A percentile compares a stretch with the other conserved stretches of the same genome.
Conservation (phyloP, 1,140 invertebrate genomes). For the Hydropsyche tenuis region DNA sequence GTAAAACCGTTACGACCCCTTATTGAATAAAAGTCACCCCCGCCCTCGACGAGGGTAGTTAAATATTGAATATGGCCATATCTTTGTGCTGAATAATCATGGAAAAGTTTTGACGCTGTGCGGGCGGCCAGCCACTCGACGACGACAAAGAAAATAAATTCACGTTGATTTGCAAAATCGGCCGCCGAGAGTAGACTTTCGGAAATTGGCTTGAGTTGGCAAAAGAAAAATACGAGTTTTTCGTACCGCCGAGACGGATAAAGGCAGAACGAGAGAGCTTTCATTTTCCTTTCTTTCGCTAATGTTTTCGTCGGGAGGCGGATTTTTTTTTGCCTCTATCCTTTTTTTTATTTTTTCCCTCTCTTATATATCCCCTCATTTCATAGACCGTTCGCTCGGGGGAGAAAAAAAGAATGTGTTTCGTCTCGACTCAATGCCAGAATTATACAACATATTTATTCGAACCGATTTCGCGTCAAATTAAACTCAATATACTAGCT, state of each 20-base stretch:
- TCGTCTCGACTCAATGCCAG: conserved; percentile 27
- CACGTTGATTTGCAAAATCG: conserved; percentile 50
- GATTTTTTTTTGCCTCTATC: conserved; percentile 30
- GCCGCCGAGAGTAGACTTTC: conserved; percentile 45
- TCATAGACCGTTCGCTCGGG: conserved; percentile 20
- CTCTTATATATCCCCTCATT: conserved; percentile 11
- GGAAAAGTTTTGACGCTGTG: conserved; percentile 41
- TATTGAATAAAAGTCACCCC: conserved; percentile 21
- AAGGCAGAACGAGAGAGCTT: conserved; percentile 32
- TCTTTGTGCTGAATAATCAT: conserved; percentile 46
- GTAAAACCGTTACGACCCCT: conserved; percentile 17
- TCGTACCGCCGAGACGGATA: conserved; percentile 29
- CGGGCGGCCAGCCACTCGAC: conserved; percentile 38
- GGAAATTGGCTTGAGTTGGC: conserved; percentile 46
- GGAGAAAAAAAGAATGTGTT: conserved; percentile 31
- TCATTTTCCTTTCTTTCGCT: conserved; percentile 49
- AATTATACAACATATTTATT: conserved; percentile 32
- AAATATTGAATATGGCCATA: conserved; percentile 48
- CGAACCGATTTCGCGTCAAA: conserved; percentile 20
- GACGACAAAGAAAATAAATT: conserved; percentile 50
- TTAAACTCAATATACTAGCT: neutral
- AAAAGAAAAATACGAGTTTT: conserved; percentile 49
- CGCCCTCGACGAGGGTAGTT: conserved; percentile 41
- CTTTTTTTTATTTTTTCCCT: neutral
- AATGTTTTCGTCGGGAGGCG: conserved; percentile 46